Base-by-base conservation (phyloP, 2,113 vertebrate species). In the Carollia perspicillata region DNA sequence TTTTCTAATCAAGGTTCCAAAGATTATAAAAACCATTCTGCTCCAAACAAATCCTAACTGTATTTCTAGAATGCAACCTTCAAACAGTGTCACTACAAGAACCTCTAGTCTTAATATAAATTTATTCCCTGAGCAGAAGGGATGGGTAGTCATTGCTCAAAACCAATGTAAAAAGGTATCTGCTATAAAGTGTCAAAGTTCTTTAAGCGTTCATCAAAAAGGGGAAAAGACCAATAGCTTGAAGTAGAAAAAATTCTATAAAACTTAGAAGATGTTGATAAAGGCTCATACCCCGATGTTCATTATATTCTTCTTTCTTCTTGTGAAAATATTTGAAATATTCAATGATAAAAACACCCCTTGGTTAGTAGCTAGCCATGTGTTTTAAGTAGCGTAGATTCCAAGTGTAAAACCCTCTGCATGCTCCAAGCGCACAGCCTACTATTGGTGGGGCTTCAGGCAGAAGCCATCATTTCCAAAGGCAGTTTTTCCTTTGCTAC, bases 141-240 rank as follows among this genome's bases (percentile, higher is more conserved):
- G 53, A 22, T 44, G 28, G 12, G 68, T 51, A 93, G 17, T 84
- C n/a, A 88, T 20, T 11, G 88, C 44, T 88, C 60, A 87, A 49
- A 87, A 77, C 63, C 5, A 83, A 85, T 30, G 35, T 2, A 88
- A 55, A 66, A 87, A 74, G 6, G 4, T 51, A 72, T 78, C 30
- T 95, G 22, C 63, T 84, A 79, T 63, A n/a, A 93, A 93, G 60
- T 26, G 75, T 53, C 65, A 35, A 94, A 94, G 85, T 77, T 89
- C 13, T 79, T 85, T 20, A 87, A 81, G n/a, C 10, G 60, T 91
- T 60, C 66, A 68, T 33, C 44, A 71, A 90, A 69, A 79, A 37
- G 60, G 26, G 30, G 6, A 83, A n/a, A 84, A 75, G 37, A 63
- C 42, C 40, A 71, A 78, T 4, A 60, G 20, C 20, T 33, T 85